Conservation (phyloP, 2,113 vertebrate genomes). For the Periophthalmodon schlosseri region DNA sequence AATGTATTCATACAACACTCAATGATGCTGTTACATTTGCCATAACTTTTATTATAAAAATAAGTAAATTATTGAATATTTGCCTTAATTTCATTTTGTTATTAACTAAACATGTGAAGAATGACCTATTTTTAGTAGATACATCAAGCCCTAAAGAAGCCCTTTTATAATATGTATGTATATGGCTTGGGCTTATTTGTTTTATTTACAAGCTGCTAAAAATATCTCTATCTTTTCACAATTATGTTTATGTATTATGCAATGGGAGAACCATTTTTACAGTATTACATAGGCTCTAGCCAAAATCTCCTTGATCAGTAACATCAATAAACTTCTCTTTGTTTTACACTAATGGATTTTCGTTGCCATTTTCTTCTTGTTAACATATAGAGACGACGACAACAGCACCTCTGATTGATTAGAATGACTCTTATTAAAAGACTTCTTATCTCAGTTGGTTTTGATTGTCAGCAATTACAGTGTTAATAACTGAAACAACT, state of each 20-base stretch:
- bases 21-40: background rate
- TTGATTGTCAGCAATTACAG: background rate
- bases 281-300: too few species aligned
- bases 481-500: background rate
- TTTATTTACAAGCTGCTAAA: background rate
- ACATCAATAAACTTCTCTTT: conserved; percentile 47
- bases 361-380: conserved; percentile 5
- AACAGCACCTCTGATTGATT: conserved; percentile 2
- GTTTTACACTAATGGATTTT: background rate
- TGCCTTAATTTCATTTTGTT: background rate
- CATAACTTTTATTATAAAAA: background rate
- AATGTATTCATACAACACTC: background rate
- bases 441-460: background rate
- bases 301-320: background rate
- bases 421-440: background rate
- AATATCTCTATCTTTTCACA: background rate
- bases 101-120: background rate
- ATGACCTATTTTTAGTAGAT: background rate
- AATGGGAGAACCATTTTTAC: too few species aligned
- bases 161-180: background rate
- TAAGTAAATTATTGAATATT: background rate
- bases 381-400: conserved; percentile 7
- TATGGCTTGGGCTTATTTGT: background rate
- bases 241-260: too few species aligned
- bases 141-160: too few species aligned